Evolutionary conservation across 2,888 invertebrate species (phyloP), one percentile per base, ranked within the genome.

Genomic region (Drosophila merina): DNA sequence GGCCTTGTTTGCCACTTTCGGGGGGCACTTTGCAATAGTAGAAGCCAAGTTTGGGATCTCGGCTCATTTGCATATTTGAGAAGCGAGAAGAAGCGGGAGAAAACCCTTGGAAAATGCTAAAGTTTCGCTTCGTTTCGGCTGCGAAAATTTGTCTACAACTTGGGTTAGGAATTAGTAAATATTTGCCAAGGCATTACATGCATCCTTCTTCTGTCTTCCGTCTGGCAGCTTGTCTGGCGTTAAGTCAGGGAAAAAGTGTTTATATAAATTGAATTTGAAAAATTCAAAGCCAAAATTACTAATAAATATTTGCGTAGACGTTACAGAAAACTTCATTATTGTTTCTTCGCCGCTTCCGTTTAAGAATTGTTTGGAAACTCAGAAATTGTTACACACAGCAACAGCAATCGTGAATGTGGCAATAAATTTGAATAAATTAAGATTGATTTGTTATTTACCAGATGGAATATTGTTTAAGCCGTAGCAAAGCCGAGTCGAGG

Each of bases 51-150:
- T 55, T 47, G 30, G 45, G 36, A 36, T 31, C 47, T 38, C 72
- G 64, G 52, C 82, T 86, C 78, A 88, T 84, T 84, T 84, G 78
- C 84, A 84, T 84, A 87, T 78, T 76, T 76, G 74, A 87, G 86
- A 28, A 28, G 28, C 5, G 28, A 28, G 6, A 6, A 6, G 5
- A 28, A 6, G 28, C 38, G 26, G 12, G 54, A 10, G 55, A 57
- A 59, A 49, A 40, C 58, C 54, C 66, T 48, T 60, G 54, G 76
- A 72, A 82, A 87, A 84, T 77, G 88, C 54, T 62, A 77, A 82
- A 87, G 75, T 78, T 79, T 20, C 20, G 20, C 14, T 14, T 79
- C 66, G 69, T 72, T 75, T 66, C 59, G 51, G 42, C 49, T 45
- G 51, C 14, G 54, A 64, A 74, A 74, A 74, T 74, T 67, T 79